Evolutionary conservation across 2,113 vertebrate genomes (phyloP).

Genomic region (Eurystomus gularis): DNA sequence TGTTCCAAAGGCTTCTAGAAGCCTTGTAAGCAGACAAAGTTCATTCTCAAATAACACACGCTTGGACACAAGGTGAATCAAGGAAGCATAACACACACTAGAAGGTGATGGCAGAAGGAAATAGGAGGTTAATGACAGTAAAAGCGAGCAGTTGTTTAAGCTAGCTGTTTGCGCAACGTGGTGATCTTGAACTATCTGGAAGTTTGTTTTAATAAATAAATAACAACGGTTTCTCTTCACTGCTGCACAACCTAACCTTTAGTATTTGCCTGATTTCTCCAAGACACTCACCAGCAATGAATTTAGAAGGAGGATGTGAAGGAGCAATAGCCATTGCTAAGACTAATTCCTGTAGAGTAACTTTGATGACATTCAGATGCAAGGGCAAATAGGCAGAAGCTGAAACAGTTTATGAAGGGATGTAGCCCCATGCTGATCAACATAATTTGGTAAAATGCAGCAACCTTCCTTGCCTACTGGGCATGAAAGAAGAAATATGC

Average conservation of each 20-base stretch:
- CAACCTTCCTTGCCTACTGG: neutral
- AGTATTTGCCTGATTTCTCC: neutral
- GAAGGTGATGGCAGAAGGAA: neutral
- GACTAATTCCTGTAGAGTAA: neutral
- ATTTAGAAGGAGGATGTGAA: neutral
- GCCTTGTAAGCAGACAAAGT: neutral
- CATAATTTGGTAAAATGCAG: neutral
- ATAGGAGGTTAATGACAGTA: neutral
- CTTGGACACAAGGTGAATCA: neutral
- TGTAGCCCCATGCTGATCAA: neutral
- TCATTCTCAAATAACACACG: neutral
- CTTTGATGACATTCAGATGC: neutral
- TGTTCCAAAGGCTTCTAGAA: neutral
- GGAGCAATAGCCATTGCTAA: neutral
- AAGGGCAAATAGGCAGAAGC: neutral
- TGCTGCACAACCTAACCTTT: neutral
- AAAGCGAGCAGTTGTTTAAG: neutral
- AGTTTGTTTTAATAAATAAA: conserved; percentile 43
- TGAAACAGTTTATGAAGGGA: neutral
- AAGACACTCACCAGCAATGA: neutral
- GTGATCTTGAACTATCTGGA: conserved; percentile 12
- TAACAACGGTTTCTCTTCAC: neutral
- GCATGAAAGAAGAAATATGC: neutral
- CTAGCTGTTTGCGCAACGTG: neutral
- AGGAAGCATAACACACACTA: neutral